phyloP scores from a whole-genome alignment of 2,888 invertebrate species.

The Halocaridina rubra region DNA sequence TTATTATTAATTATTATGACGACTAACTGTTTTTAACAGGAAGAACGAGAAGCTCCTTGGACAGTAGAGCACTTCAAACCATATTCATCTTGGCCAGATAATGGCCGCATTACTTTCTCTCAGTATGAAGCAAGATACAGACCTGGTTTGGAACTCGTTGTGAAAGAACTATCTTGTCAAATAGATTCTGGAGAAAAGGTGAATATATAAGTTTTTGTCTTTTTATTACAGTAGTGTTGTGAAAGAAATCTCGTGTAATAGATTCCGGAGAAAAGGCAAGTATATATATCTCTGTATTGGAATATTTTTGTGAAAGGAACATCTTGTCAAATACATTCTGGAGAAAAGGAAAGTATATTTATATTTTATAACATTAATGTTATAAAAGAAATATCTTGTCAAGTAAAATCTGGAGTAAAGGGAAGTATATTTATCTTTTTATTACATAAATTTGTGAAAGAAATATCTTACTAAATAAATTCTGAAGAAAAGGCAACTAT shows the following conservation, averaged over 20 bases:
- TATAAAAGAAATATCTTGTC: no score
- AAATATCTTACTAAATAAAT: constrained; percentile 74
- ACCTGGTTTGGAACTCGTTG: constrained; percentile 85
- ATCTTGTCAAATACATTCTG: constrained; percentile 72
- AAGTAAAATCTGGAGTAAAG: no score
- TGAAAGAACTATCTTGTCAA: constrained; percentile 78
- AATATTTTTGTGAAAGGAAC: constrained; percentile 85
- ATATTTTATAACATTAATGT: no score
- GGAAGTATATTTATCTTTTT: no score
- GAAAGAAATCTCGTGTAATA: no score
- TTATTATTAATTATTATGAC: not conserved
- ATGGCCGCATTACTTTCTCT: constrained; percentile 83
- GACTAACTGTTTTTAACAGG: not conserved
- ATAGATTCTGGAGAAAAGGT: constrained; percentile 72
- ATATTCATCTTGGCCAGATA: constrained; percentile 78
- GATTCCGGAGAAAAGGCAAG: no score
- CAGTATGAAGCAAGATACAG: constrained; percentile 88
- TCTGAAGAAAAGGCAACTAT: constrained; percentile 73
- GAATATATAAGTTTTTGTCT: no score
- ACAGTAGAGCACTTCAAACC: constrained; percentile 76
- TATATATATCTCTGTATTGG: no score
- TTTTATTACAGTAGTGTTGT: no score
- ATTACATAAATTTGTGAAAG: no score
- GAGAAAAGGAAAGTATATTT: constrained; percentile 74
- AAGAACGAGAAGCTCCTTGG: constrained; percentile 19